Base-by-base conservation (phyloP, 2,797 vertebrate genomes). In the Ambastaia sidthimunki region DNA sequence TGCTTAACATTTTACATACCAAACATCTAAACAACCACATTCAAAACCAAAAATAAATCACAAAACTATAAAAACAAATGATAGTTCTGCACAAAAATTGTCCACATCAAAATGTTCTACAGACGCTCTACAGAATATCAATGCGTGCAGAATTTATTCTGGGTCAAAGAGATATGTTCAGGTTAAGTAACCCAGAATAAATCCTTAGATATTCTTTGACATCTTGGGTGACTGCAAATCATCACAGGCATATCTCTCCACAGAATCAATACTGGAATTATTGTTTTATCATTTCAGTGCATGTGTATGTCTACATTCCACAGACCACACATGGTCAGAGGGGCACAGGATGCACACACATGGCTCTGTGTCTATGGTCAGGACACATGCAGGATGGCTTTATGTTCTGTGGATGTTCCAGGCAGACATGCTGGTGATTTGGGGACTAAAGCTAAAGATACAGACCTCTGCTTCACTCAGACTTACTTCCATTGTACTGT, bases 401-500 rank as follows among this genome's bases (percentile, higher is more conserved):
- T 1, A 7, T 68, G 54, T 74, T 71, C 65, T 71, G 60, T 16
- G 63, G 57, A 70, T 57, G 48, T 65, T 52, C 50, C 71, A 82
- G 82, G 77, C 80, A 82, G 70, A 72, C 83, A 83, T 87, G 86
- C 85, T 55, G 83, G 74, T 78, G 74, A 73, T 76, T 82, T 63
- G 59, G 63, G 80, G 83, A 84, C 75, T 80, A 83, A 86, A 86
- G 76, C 85, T 86, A 84, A 86, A 86, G 85, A 86, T 86, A 86
- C 85, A 86, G 85, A 86, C 85, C 85, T 86, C 85, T 86, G 85
- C 85, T 81, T 21, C 78, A 87, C 84, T 84, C 84, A 80, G 69
- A 96, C 96, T 97, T 95, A 98, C 96, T 95, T 98, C 96, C 76
- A 97, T 96, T 89, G 96, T 97, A 93, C 96, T 98, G 95, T 98